phyloP scores from a whole-genome alignment of 2,113 vertebrate genomes.

The Oryzias melastigma region DNA sequence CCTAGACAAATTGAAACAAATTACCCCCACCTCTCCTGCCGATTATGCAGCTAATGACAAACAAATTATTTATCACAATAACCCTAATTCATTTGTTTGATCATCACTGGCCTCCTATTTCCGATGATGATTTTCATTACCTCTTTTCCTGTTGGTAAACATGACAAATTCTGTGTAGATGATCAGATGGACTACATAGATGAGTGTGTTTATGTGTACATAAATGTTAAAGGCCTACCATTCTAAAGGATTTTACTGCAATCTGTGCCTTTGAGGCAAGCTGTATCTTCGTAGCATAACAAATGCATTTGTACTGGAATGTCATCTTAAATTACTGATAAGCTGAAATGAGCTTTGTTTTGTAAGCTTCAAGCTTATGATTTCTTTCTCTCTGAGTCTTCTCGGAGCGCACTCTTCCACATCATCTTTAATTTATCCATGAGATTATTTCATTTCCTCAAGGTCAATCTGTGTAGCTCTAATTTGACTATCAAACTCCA shows the following conservation, averaged over 20 bases:
- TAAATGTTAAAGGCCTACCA: not conserved
- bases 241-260: not conserved
- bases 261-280: not conserved
- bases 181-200: constrained; percentile 19
- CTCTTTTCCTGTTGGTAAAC: constrained; percentile 66
- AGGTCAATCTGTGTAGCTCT: constrained; percentile 41
- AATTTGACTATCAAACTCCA: constrained; percentile 52
- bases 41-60: constrained; percentile 75
- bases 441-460: constrained; percentile 36
- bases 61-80: constrained; percentile 80
- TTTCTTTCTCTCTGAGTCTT: not conserved
- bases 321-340: not conserved
- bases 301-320: not conserved
- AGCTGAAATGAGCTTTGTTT: not conserved
- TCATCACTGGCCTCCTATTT: constrained; percentile 65
- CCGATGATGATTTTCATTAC: constrained; percentile 40
- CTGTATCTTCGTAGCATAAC: not conserved
- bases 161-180: constrained; percentile 19
- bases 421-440: constrained; percentile 34
- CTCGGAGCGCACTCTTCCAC: constrained; percentile 10
- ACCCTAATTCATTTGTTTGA: constrained; percentile 78
- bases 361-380: not conserved
- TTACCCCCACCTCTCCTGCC: constrained; percentile 70
- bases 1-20: constrained; percentile 80
- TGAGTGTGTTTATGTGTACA: not conserved